phyloP scores from a whole-genome alignment of 2,113 vertebrate species.

The Serinus canaria region DNA sequence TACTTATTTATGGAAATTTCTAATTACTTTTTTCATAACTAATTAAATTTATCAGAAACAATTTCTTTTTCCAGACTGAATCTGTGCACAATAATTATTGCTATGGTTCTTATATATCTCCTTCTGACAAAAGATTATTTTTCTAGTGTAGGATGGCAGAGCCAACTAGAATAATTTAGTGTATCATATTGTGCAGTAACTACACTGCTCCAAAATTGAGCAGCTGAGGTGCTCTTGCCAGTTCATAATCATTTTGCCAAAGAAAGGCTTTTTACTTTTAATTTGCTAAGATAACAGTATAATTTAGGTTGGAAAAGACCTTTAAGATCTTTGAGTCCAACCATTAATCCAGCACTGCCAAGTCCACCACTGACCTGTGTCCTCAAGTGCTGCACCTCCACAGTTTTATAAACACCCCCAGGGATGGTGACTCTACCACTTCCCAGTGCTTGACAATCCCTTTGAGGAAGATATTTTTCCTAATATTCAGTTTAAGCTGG shows the following conservation, averaged over 20 bases:
- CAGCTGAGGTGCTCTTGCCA: not conserved
- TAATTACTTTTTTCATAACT: not conserved
- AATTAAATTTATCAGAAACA: not conserved
- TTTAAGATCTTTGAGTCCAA: not conserved
- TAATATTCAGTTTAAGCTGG: not conserved
- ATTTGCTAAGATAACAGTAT: not conserved
- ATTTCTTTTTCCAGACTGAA: not conserved
- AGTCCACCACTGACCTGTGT: not conserved
- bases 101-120: not conserved
- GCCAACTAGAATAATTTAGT: not conserved
- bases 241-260: not conserved
- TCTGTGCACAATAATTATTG: not conserved
- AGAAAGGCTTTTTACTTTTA: not conserved
- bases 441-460: not conserved
- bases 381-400: not conserved
- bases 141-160: not conserved
- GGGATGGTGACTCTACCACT: no score
- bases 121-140: not conserved
- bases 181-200: not conserved
- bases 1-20: not conserved
- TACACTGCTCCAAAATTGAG: not conserved
- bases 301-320: not conserved
- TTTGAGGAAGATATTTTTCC: not conserved
- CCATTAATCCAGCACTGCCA: no score
- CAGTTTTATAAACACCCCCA: not conserved